phyloP scores from a whole-genome alignment of 2,113 vertebrate species.

The Protomyctophum bolini region DNA sequence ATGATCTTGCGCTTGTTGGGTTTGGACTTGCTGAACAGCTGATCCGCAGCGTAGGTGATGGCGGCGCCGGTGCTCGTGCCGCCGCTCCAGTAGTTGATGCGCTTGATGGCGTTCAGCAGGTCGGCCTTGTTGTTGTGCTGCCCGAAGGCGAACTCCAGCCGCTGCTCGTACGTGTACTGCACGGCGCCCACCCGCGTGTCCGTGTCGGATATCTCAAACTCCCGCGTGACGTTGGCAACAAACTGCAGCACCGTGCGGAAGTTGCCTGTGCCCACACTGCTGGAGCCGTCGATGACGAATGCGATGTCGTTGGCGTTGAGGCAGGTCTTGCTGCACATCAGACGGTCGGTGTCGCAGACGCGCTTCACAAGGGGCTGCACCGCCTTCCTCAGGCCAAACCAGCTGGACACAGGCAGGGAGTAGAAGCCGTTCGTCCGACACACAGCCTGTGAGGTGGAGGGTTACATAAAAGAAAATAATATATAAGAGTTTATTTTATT shows the following conservation, averaged over 20 bases:
- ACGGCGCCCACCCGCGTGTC: conserved; percentile 91
- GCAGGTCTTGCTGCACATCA: conserved; percentile 97
- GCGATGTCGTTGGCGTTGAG: conserved; percentile 94
- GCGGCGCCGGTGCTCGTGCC: conserved; percentile 97
- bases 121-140: conserved; percentile 87
- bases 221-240: conserved; percentile 91
- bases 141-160: conserved; percentile 93
- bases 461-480: too few relatives aligned
- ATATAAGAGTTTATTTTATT: too few relatives aligned
- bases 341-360: conserved; percentile 86
- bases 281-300: conserved; percentile 96
- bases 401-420: conserved; percentile 87
- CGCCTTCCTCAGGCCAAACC: conserved; percentile 88
- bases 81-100: conserved; percentile 95
- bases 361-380: conserved; percentile 91
- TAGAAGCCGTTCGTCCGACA: conserved; percentile 93
- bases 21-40: conserved; percentile 96
- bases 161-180: conserved; percentile 98
- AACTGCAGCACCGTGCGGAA: conserved; percentile 96
- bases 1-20: conserved; percentile 97
- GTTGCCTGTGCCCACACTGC: conserved; percentile 92
- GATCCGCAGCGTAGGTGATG: conserved; percentile 88
- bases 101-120: conserved; percentile 88
- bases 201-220: conserved; percentile 96
- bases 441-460: conserved; percentile 82